Percentiles rank a stretch among this genome's conserved stretches.
These are phyloP conservation scores for Gonioctena quinquepunctata DNA, from an alignment of 1,140 invertebrate genomes.

Conservation along the genomic window DNA sequence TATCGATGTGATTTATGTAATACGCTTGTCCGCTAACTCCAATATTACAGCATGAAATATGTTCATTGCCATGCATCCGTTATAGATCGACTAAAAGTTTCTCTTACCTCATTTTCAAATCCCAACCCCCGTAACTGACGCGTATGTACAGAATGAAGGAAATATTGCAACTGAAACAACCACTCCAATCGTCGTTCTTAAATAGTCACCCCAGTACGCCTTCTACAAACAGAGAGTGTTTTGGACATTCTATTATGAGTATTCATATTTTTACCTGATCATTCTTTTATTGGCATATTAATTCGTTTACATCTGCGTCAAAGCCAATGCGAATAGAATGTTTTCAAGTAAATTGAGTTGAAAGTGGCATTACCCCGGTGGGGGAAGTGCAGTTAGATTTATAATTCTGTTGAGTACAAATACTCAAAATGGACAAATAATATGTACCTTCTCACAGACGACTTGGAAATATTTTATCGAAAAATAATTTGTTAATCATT, in stretches of 20 bases:
- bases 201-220: background rate
- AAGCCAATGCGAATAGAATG: background rate
- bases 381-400: background rate
- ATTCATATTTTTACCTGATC: background rate
- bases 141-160: background rate
- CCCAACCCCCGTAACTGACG: background rate
- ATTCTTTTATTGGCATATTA: background rate
- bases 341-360: background rate
- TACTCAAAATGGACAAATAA: no score
- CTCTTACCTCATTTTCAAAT: background rate
- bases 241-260: background rate
- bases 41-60: no score
- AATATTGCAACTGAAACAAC: background rate
- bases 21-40: no score
- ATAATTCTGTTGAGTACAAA: no score
- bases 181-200: background rate
- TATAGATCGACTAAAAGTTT: no score
- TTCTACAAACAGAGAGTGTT: background rate
- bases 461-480: no score
- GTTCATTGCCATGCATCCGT: no score
- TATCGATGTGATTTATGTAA: no score
- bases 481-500: no score
- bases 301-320: background rate
- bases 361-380: no score
- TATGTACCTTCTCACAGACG: no score